phyloP scores from a whole-genome alignment of 2,113 vertebrate species.

The Hemiscyllium ocellatum region DNA sequence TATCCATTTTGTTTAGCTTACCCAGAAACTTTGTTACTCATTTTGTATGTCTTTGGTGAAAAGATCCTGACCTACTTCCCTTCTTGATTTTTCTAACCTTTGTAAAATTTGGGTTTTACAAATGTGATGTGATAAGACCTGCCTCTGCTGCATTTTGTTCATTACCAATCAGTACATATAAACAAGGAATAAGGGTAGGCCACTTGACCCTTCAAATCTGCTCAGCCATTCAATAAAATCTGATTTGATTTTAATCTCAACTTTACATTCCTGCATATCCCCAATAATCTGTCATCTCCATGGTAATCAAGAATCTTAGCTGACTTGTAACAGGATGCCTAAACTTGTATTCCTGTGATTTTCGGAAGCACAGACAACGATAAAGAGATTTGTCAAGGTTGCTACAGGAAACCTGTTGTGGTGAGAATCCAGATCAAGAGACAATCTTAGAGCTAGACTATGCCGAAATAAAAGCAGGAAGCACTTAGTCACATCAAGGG shows the following conservation, averaged over 20 bases:
- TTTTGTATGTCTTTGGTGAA: neutral
- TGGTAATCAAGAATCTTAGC: neutral
- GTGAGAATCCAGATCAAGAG: neutral
- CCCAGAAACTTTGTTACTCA: neutral
- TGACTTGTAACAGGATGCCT: neutral
- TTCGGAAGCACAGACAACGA: neutral
- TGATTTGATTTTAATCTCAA: too few relatives aligned
- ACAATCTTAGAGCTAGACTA: neutral
- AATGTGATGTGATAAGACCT: neutral
- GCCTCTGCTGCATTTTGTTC: neutral
- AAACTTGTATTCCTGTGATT: neutral
- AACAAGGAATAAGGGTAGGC: too few relatives aligned
- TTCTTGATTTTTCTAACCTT: neutral
- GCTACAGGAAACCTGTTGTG: neutral
- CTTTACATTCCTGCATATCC: too few relatives aligned
- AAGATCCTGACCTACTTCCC: neutral
- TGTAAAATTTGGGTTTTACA: neutral
- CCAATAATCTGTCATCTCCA: too few relatives aligned
- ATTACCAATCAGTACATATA: neutral
- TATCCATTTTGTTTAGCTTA: neutral
- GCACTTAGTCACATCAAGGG: neutral
- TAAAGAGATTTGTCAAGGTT: neutral
- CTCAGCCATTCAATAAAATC: too few relatives aligned
- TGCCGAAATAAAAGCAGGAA: neutral
- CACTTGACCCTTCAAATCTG: too few relatives aligned